Conservation (phyloP, 2,113 vertebrate genomes). For the Neodon shergylaensis region DNA sequence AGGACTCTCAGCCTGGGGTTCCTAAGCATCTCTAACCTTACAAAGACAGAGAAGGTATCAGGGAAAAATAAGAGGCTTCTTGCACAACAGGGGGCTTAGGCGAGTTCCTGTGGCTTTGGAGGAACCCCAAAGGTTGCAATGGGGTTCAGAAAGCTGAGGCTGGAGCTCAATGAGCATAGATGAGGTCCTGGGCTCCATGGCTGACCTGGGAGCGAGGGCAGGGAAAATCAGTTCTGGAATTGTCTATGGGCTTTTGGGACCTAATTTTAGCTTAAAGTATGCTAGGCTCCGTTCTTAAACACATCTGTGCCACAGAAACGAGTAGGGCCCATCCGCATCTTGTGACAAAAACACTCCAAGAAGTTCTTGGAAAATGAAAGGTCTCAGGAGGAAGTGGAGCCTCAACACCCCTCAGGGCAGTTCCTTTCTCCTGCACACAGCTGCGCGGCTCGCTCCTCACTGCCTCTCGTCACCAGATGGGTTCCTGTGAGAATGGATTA, state of each 20-base stretch:
- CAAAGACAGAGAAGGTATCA: accelerated
- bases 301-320: accelerated
- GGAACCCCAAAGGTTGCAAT: not conserved
- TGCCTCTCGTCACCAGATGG: too few species aligned
- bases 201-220: not conserved
- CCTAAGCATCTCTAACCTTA: not conserved
- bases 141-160: too few species aligned
- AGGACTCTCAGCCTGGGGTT: too few species aligned
- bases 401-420: not conserved
- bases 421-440: not conserved
- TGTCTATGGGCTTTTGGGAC: accelerated
- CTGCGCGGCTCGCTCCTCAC: not conserved
- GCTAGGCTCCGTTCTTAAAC: not conserved
- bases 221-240: not conserved
- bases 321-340: accelerated
- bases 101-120: too few species aligned
- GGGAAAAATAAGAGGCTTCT: accelerated
- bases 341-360: not conserved
- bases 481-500: not conserved
- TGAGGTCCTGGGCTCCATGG: not conserved
- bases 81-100: not conserved
- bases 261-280: not conserved
- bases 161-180: too few species aligned
- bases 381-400: not conserved
- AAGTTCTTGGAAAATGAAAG: not conserved